Conservation (phyloP, 1,140 invertebrate genomes). For the Bombus soroeensis region DNA sequence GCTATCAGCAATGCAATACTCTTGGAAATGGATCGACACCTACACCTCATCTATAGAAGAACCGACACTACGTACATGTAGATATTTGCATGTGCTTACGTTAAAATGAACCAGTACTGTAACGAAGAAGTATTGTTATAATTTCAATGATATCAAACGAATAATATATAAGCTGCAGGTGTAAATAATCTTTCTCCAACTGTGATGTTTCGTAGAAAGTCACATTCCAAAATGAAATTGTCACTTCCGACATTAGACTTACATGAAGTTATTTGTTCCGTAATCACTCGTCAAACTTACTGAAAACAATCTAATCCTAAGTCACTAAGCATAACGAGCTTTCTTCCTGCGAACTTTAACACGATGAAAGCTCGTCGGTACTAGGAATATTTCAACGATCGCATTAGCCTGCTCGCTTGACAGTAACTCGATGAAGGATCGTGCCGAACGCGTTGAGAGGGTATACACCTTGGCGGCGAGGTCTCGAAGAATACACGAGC, state of each 20-base stretch:
- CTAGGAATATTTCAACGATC: conserved; percentile 59
- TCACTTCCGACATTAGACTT: background rate
- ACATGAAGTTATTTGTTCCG: background rate
- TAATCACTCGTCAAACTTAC: background rate
- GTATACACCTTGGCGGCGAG: conserved; percentile 33
- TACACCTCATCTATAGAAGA: too few species aligned
- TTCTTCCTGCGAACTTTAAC: background rate
- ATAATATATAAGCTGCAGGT: too few species aligned
- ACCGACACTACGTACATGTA: too few species aligned
- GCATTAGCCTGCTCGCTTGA: conserved; percentile 53
- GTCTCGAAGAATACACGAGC: conserved; percentile 63
- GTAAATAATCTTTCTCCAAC: too few species aligned
- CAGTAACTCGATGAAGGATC: conserved; percentile 43
- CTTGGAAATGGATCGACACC: too few species aligned
- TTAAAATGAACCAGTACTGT: too few species aligned
- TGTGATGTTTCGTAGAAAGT: too few species aligned
- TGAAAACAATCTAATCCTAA: background rate
- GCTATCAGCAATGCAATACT: too few species aligned
- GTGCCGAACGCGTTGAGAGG: conserved; percentile 35
- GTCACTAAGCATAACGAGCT: background rate
- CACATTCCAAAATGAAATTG: too few species aligned
- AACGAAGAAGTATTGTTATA: too few species aligned
- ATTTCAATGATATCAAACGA: too few species aligned
- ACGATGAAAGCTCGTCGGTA: background rate
- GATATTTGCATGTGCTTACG: too few species aligned